Percentiles rank a stretch among this genome's conserved stretches.
These are phyloP conservation scores for Cossypha dichroa DNA, from an alignment of 2,797 vertebrate genomes.

Conservation along the genomic window DNA sequence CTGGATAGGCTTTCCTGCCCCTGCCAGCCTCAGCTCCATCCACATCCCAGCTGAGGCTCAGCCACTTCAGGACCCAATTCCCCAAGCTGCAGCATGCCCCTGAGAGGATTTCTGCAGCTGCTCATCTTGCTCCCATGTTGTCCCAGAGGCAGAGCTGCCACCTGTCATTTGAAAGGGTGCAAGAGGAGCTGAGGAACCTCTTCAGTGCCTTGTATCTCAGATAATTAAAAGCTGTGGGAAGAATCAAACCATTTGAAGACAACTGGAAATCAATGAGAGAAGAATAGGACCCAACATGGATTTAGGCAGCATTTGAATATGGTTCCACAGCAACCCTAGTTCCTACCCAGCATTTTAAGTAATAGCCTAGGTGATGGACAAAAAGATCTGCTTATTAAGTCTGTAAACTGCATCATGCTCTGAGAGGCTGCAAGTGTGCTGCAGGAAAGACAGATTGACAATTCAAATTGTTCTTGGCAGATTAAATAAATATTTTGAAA, in stretches of 20 bases:
- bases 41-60: not conserved
- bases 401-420: not conserved
- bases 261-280: not conserved
- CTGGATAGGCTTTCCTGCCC: fast-evolving
- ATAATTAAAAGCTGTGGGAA: not conserved
- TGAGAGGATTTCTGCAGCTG: not conserved
- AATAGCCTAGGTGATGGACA: not conserved
- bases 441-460: not conserved
- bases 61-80: not conserved
- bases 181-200: not conserved
- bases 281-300: not conserved
- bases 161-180: not conserved
- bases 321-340: fast-evolving
- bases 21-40: not conserved
- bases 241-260: not conserved
- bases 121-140: not conserved
- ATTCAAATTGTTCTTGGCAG: not conserved
- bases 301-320: not conserved
- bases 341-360: not conserved
- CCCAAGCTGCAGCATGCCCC: not conserved
- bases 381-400: not conserved
- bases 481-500: not conserved
- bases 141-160: not conserved
- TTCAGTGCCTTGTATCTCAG: not conserved
- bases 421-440: not conserved